Percentiles rank a stretch among this genome's conserved stretches.
phyloP scores from a whole-genome alignment of 1,140 invertebrate genomes.

The Drosophila mayri region DNA sequence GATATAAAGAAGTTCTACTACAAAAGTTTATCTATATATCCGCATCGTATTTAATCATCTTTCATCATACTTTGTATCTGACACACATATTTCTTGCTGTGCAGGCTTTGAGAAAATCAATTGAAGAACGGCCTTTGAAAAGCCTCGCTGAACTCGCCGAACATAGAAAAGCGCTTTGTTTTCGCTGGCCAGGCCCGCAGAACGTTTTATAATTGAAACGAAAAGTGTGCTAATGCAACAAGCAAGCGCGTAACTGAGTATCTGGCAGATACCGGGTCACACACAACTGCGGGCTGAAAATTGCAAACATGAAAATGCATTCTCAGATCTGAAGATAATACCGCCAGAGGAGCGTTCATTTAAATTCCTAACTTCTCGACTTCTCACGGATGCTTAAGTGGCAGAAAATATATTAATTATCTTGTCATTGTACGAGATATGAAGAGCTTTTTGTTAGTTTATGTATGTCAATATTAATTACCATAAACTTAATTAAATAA shows the following conservation, averaged over 20 bases:
- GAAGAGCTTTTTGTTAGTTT: constrained; percentile 4
- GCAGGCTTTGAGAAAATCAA: constrained; percentile 68
- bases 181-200: constrained; percentile 47
- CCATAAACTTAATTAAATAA: neutral
- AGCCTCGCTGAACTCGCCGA: constrained; percentile 15
- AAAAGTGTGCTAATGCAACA: constrained; percentile 77
- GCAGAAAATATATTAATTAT: constrained; percentile 15
- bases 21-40: neutral
- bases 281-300: constrained; percentile 36
- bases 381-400: constrained; percentile 4
- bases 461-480: constrained; percentile 9
- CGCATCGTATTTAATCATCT: neutral
- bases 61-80: no score
- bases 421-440: constrained; percentile 4
- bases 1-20: neutral
- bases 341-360: constrained; percentile 32
- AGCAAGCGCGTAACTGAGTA: constrained; percentile 44
- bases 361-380: neutral
- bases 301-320: constrained; percentile 71
- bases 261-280: constrained; percentile 50
- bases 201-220: constrained; percentile 64
- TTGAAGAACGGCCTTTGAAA: constrained; percentile 52
- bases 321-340: constrained; percentile 70
- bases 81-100: neutral
- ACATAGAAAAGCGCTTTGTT: constrained; percentile 77